Base-by-base conservation (phyloP, 2,113 vertebrate species). In the Himantopus leucocephalus region DNA sequence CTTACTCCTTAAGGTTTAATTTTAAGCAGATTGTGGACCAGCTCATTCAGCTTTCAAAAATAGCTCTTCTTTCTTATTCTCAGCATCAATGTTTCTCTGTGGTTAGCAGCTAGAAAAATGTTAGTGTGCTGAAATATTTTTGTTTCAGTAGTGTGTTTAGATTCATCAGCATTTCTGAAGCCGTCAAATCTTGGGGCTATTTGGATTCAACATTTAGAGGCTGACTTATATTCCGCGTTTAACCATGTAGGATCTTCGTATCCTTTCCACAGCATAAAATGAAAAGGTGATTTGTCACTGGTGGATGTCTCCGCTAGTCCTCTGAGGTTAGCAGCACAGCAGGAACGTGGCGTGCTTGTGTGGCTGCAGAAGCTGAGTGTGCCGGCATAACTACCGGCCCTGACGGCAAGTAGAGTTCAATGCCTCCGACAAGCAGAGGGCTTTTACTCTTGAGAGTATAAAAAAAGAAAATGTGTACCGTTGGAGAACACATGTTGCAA, bases 271-370 rank as follows among this genome's bases (percentile, higher is more conserved):
- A 41, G 30, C n/a, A 47, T 60, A 50, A 37, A 37, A 62, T 12
- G 2, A 62, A n/a, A 95, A 62, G 13, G 10, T 30, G 26, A 11
- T 72, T 79, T 79, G 5, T 70, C 72, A 27, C 27, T 82, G 22
- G 10, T 23, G 26, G 78, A 5, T 15, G 12, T 47, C 5, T n/a
- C 45, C 72, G 32, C 41, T 34, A 20, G 58, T 84, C 2, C 1
- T 50, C 29, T 86, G 18, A 41, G 8, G 5, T 11, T 30, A 41
- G 53, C 27, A 76, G 30, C 39, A 20, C 9, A 66, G 39, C 35
- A 75, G 23, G 21, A 58, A 64, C 1, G 3, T 13, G 45, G 8
- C 34, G 14, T 24, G 10, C 12, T 47, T 41, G 24, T 1, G 0
- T 43, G 67, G 48, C 59, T 78, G 45, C 34, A 45, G 48, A 66